Base-by-base conservation (phyloP, 2,888 invertebrate genomes). In the Pinctada fucata region DNA sequence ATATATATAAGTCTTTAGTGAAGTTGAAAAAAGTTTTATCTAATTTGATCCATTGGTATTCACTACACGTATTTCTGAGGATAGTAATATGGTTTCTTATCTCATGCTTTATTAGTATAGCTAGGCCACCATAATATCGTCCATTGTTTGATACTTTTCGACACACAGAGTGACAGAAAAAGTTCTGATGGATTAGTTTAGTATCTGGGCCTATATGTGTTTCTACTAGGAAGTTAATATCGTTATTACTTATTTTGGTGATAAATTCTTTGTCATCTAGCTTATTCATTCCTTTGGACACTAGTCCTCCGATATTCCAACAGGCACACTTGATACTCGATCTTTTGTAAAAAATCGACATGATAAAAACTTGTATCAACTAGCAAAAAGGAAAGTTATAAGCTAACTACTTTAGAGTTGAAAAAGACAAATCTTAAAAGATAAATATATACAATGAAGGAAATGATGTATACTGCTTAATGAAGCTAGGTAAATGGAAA, bases 41-140 rank as follows among this genome's bases (percentile, higher is more conserved):
- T n/a, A 79, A 51, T 58, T 65, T 64, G 3, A 79, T n/a, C 67
- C 75, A 79, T 52, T 76, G 76, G 51, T 70, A 76, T 50, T 70
- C 76, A 50, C 48, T 70, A 50, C 64, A 72, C 4, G 66, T 65
- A 48, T 13, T 72, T 31, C 31, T 13, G 31, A 76, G 10, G n/a
- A 76, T 50, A 58, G 64, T 66, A 3, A 76, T 66, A 52, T 45
- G 13, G 47, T 3, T 47, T 13, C 52, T 50, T n/a, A 72, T 13
- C 8, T 3, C 48, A 3, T 10, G 47, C n/a, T 45, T 63, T 1
- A 50, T 63, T 48, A 71, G 49, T 31, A 76, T 71, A 16, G 48
- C 66, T 65, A 72, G 58, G 4, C 72, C 76, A 13, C 76, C 72
- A 67, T 63, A 72, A 72, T 67, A 77, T 5, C 72, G 58, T 52